phyloP scores from a whole-genome alignment of 2,888 invertebrate genomes.

The Ligdia adustata region DNA sequence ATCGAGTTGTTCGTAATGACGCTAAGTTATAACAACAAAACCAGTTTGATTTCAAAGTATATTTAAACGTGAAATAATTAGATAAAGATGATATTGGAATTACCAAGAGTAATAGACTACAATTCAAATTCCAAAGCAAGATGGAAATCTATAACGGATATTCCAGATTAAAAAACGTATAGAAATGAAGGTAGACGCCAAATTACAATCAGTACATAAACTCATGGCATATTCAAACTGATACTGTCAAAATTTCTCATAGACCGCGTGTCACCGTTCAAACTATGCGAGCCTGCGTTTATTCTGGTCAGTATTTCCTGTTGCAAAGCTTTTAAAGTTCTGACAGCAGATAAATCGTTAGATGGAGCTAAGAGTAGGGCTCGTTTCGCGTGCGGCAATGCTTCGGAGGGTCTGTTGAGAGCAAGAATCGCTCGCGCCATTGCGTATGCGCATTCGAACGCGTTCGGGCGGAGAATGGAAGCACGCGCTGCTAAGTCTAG shows the following conservation, averaged over 20 bases:
- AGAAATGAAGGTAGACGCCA: no score
- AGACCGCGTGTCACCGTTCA: conserved; percentile 69
- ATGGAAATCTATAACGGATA: no score
- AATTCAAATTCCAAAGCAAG: no score
- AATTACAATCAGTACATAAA: no score
- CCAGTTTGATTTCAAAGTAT: no score
- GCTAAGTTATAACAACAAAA: no score
- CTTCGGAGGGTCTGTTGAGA: conserved; percentile 88
- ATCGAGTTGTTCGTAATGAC: no score
- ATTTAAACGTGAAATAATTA: no score
- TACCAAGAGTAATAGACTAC: no score
- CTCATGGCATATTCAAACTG: conserved; percentile 76
- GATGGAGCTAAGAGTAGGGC: conserved; percentile 90
- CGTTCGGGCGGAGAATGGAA: conserved; percentile 91
- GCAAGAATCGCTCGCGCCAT: conserved; percentile 94
- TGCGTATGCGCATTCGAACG: conserved; percentile 97
- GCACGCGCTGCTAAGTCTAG: conserved; percentile 95
- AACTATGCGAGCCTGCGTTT: conserved; percentile 72
- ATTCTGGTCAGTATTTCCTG: conserved; percentile 87
- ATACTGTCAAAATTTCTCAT: conserved; percentile 78
- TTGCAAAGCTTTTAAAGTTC: conserved; percentile 88
- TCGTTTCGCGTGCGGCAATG: conserved; percentile 92
- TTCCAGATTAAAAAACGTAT: no score
- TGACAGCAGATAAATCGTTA: conserved; percentile 88
- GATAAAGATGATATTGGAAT: no score